phyloP scores from a whole-genome alignment of 1,140 invertebrate species.

The Drosophila cardini region DNA sequence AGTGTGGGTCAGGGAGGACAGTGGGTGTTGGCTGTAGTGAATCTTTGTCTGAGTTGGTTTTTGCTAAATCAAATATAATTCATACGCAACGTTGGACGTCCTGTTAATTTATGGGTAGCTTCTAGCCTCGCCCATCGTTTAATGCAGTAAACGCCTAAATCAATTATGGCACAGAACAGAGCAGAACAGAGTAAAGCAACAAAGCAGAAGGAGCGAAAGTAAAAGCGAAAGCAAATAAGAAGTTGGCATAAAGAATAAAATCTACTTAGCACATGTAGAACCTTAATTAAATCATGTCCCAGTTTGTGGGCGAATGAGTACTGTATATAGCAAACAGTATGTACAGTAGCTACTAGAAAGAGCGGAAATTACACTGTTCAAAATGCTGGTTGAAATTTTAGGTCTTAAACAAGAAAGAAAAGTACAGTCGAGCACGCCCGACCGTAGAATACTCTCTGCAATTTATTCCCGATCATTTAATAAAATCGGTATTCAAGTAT shows the following conservation, averaged over 20 bases:
- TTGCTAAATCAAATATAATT: slow-evolving; percentile 61
- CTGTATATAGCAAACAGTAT: neutral
- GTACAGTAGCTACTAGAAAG: neutral
- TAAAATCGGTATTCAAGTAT: too few relatives aligned
- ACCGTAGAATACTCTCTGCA: too few relatives aligned
- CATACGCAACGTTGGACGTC: slow-evolving; percentile 42
- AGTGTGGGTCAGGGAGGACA: too few relatives aligned
- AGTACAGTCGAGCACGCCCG: too few relatives aligned
- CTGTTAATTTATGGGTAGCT: slow-evolving; percentile 47
- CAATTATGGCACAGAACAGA: slow-evolving; percentile 57
- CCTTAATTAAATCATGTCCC: slow-evolving; percentile 77
- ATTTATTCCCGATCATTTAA: too few relatives aligned
- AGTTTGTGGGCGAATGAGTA: slow-evolving; percentile 6
- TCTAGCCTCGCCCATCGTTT: slow-evolving; percentile 40
- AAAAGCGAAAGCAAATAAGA: slow-evolving; percentile 56
- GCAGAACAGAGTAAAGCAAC: neutral
- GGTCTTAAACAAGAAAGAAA: too few relatives aligned
- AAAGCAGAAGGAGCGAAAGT: slow-evolving; percentile 24
- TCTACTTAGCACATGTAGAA: slow-evolving; percentile 81
- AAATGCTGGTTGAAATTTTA: too few relatives aligned
- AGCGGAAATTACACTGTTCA: too few relatives aligned
- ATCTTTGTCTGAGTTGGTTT: slow-evolving; percentile 21
- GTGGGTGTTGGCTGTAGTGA: neutral
- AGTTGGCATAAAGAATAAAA: slow-evolving; percentile 69
- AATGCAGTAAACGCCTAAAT: slow-evolving; percentile 78